These are phyloP conservation scores for Parasteatoda lunata DNA, from an alignment of 2,888 invertebrate species.

Conservation along the genomic window DNA sequence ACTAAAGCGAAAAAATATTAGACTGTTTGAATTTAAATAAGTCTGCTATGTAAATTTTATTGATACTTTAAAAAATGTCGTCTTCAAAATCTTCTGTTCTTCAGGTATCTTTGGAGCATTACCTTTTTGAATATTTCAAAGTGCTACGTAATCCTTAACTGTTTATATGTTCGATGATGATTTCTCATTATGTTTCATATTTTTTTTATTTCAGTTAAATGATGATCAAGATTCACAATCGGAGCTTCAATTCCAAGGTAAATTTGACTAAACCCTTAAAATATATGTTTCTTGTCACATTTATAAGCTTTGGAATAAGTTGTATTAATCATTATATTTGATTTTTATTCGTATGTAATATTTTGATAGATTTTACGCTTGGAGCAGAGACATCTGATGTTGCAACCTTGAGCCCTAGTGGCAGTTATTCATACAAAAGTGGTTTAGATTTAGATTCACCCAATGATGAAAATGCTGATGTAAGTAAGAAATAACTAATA, in stretches of 20 bases:
- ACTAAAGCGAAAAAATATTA: not conserved
- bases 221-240: constrained; percentile 56
- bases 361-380: constrained; percentile 43
- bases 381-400: constrained; percentile 29
- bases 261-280: not conserved
- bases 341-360: not conserved
- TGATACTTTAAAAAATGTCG: constrained; percentile 10
- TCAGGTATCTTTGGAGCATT: not conserved
- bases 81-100: constrained; percentile 47
- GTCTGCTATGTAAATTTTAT: not conserved
- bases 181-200: not conserved
- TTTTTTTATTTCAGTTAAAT: constrained; percentile 39
- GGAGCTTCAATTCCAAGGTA: constrained; percentile 60
- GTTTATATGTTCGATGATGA: not conserved
- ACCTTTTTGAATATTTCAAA: too few relatives aligned
- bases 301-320: too few relatives aligned
- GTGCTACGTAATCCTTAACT: too few relatives aligned
- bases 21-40: not conserved
- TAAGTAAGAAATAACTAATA: constrained; percentile 4
- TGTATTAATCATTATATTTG: not conserved
- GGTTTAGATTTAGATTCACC: constrained; percentile 7
- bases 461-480: constrained; percentile 51
- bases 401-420: constrained; percentile 48
- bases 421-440: constrained; percentile 37
- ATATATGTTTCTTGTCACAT: too few relatives aligned